A percentile compares a stretch with the other conserved stretches of the same genome.
Conservation (phyloP, 2,888 invertebrate species). For the Philaethria dido region DNA sequence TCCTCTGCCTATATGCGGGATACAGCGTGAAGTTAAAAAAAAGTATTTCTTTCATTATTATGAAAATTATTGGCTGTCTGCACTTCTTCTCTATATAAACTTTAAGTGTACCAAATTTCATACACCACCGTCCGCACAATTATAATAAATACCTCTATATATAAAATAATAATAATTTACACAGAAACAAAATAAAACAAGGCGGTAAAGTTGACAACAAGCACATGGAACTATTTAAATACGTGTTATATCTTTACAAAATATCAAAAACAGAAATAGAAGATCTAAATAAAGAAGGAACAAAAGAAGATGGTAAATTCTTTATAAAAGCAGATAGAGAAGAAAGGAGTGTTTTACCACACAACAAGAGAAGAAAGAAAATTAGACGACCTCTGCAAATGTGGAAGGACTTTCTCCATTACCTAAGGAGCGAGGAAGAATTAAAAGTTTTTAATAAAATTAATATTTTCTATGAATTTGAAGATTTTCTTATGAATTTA, state of each 20-base stretch:
- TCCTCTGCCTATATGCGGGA: no score
- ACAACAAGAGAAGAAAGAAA: slow-evolving; percentile 45
- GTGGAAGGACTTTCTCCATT: slow-evolving; percentile 36
- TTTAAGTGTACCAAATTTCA: no score
- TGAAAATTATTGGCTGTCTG: no score
- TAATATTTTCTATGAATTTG: slow-evolving; percentile 36
- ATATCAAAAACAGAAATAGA: slow-evolving; percentile 36
- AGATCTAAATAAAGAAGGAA: background rate
- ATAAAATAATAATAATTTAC: background rate
- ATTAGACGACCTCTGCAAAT: slow-evolving; percentile 41
- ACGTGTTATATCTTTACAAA: slow-evolving; percentile 53
- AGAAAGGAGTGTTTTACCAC: slow-evolving; percentile 43
- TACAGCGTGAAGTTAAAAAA: no score
- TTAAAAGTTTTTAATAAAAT: slow-evolving; percentile 8
- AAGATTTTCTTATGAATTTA: slow-evolving; percentile 35
- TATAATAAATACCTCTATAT: no score
- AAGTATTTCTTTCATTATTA: no score
- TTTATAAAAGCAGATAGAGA: slow-evolving; percentile 29
- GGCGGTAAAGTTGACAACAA: slow-evolving; percentile 50
- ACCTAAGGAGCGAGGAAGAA: slow-evolving; percentile 29
- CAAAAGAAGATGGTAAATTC: background rate
- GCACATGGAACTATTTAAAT: slow-evolving; percentile 62
- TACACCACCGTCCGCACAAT: no score
- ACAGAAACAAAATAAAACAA: slow-evolving; percentile 48
- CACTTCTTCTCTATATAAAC: no score